Conservation (phyloP, 2,888 invertebrate species). For the Nymphalis c-album region DNA sequence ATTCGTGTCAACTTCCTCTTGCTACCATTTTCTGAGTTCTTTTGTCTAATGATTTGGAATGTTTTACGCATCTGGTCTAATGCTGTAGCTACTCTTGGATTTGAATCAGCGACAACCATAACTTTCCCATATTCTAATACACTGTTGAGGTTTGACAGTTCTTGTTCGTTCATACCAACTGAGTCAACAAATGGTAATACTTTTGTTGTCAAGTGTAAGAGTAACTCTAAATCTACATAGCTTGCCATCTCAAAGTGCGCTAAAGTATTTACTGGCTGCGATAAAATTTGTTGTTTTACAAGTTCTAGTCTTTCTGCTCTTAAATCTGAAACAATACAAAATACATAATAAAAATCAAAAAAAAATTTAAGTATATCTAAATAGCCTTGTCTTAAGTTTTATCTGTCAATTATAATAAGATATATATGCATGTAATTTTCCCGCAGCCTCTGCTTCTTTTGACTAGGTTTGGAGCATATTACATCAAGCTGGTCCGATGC, state of each 20-base stretch:
- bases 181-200: constrained; percentile 90
- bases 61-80: constrained; percentile 90
- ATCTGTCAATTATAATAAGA: no score
- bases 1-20: constrained; percentile 85
- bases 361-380: neutral
- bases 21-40: constrained; percentile 63
- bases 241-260: constrained; percentile 95
- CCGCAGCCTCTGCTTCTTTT: no score
- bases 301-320: constrained; percentile 83
- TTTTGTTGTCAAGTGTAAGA: constrained; percentile 84
- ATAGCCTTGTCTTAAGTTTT: no score
- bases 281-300: constrained; percentile 84
- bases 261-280: constrained; percentile 81
- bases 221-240: constrained; percentile 86
- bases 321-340: constrained; percentile 73
- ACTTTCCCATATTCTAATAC: constrained; percentile 86
- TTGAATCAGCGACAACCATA: constrained; percentile 87
- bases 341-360: neutral
- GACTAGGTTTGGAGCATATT: no score
- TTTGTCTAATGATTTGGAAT: constrained; percentile 78
- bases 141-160: constrained; percentile 88
- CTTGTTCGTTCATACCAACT: constrained; percentile 94
- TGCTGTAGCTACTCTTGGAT: constrained; percentile 89
- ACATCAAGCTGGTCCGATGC: no score
- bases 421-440: no score